Percentiles rank a stretch among this genome's conserved stretches.
Conservation (phyloP, 2,113 vertebrate species). For the Gambusia affinis region DNA sequence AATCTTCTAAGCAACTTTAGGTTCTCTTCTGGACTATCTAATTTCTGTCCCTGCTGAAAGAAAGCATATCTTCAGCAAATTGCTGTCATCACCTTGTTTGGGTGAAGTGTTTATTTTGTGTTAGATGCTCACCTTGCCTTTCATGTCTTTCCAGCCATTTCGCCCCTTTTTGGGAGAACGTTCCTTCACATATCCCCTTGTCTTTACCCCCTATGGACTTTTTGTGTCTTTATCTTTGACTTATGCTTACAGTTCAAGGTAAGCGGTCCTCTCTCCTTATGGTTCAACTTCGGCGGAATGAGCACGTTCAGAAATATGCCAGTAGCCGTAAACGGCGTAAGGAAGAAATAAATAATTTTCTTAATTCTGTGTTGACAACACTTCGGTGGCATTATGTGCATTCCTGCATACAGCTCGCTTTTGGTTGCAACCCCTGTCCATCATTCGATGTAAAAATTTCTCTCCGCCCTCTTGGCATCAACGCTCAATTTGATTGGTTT, state of each 20-base stretch:
- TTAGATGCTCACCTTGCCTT: not conserved
- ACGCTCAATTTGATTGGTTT: slow-evolving; percentile 57
- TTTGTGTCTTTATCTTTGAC: not conserved
- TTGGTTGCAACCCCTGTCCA: slow-evolving; percentile 56
- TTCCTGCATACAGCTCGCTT: slow-evolving; percentile 45
- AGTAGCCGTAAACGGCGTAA: slow-evolving; percentile 2
- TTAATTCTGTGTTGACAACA: slow-evolving; percentile 55
- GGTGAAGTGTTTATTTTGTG: not conserved
- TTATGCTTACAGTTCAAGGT: not conserved
- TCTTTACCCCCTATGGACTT: no score
- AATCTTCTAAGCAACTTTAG: not conserved
- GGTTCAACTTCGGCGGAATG: not conserved
- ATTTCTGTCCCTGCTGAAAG: no score
- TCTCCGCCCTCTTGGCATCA: slow-evolving; percentile 17
- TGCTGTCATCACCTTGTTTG: not conserved
- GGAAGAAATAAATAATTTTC: slow-evolving; percentile 27
- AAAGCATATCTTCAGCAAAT: not conserved
- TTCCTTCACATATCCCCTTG: not conserved
- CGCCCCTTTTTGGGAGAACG: not conserved
- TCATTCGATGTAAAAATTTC: slow-evolving; percentile 30
- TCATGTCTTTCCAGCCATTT: not conserved
- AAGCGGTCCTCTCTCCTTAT: not conserved
- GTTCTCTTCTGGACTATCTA: not conserved
- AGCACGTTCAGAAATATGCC: not conserved
- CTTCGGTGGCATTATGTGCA: slow-evolving; percentile 26